Conservation (phyloP, 2,113 vertebrate genomes). For the Cynopterus brachyotis region DNA sequence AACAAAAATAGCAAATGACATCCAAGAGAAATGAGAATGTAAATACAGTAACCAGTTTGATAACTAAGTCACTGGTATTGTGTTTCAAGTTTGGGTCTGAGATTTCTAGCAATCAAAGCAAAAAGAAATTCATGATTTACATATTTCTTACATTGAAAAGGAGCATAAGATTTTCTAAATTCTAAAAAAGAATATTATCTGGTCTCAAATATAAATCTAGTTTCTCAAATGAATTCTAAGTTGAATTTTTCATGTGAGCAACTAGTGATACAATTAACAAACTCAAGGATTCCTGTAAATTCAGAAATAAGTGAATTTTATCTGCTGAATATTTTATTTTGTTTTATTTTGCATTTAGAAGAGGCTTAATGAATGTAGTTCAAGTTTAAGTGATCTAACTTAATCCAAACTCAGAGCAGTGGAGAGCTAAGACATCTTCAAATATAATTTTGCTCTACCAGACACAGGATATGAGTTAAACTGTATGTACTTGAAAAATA, state of each 20-base stretch:
- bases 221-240: not conserved
- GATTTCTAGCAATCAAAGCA: not conserved
- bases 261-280: not conserved
- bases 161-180: not conserved
- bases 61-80: not conserved
- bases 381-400: not conserved
- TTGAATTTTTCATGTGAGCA: not conserved
- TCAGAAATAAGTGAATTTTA: constrained; percentile 18
- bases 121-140: not conserved
- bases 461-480: not conserved
- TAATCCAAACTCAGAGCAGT: not conserved
- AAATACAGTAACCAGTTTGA: not conserved
- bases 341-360: not conserved
- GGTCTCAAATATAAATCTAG: not conserved
- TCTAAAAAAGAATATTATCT: not conserved
- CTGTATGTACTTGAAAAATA: not conserved
- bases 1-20: constrained; percentile 36
- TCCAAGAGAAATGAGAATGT: not conserved
- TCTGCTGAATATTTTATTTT: not conserved
- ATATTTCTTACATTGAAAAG: not conserved
- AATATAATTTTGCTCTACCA: not conserved
- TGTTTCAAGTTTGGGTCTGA: constrained; percentile 23
- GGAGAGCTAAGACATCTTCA: not conserved
- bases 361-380: not conserved
- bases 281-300: not conserved